Evolutionary conservation across 2,888 invertebrate species (phyloP).

Genomic region (Quadroppia sp.): DNA sequence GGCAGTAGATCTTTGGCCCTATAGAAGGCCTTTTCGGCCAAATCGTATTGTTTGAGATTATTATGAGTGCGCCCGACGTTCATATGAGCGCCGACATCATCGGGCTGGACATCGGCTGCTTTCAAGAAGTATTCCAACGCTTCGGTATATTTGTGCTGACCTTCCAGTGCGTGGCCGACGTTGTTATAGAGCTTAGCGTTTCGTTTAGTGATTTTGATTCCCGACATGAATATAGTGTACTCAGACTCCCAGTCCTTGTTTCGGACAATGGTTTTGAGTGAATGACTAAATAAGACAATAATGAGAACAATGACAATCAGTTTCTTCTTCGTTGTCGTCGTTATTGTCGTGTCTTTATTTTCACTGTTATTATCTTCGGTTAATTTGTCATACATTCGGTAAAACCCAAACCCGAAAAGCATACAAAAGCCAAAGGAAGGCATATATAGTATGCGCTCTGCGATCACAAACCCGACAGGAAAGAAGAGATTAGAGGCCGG

Average conservation of each 20-base stretch:
- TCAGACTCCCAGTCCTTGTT: slow-evolving; percentile 93
- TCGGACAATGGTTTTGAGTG: slow-evolving; percentile 76
- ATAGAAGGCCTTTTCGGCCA: slow-evolving; percentile 88
- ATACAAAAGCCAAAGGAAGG: slow-evolving; percentile 97
- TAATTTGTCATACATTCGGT: slow-evolving; percentile 24
- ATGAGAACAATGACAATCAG: slow-evolving; percentile 60
- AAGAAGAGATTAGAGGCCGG: slow-evolving; percentile 96
- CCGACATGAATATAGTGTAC: slow-evolving; percentile 88
- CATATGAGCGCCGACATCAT: slow-evolving; percentile 65
- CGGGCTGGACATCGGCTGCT: slow-evolving; percentile 85
- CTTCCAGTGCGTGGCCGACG: slow-evolving; percentile 91
- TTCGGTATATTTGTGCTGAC: slow-evolving; percentile 64
- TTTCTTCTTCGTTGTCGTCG: slow-evolving; percentile 52
- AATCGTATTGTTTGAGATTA: slow-evolving; percentile 76
- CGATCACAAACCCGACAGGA: slow-evolving; percentile 95
- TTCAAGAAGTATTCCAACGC: slow-evolving; percentile 86
- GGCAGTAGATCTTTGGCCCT: slow-evolving; percentile 83
- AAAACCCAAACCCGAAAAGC: slow-evolving; percentile 80
- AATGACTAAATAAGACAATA: slow-evolving; percentile 69
- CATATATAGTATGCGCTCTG: slow-evolving; percentile 90
- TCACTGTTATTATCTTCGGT: slow-evolving; percentile 17
- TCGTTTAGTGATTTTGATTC: slow-evolving; percentile 71
- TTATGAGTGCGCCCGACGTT: slow-evolving; percentile 94
- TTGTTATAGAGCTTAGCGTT: slow-evolving; percentile 97
- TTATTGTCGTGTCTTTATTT: not conserved